Evolutionary conservation across 2,113 vertebrate species (phyloP).

Genomic region (Tetraodon nigroviridis): DNA sequence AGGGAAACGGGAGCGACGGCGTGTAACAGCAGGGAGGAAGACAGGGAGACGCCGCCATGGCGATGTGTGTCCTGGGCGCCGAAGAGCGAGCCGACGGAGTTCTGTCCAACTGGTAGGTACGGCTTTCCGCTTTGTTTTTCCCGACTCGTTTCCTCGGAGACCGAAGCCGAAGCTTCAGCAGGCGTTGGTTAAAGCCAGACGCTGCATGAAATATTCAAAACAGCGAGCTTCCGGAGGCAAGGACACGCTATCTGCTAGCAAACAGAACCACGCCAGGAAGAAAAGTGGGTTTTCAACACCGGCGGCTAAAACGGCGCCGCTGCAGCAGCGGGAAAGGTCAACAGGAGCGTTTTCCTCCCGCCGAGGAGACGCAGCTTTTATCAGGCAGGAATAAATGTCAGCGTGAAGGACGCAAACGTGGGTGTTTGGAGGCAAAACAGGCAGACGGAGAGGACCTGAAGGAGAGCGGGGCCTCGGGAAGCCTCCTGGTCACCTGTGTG

Average conservation of each 20-base stretch:
- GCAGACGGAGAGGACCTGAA: no score
- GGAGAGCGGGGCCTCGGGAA: no score
- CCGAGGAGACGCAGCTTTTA: background rate
- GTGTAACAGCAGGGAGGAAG: conserved; percentile 51
- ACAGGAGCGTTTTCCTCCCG: background rate
- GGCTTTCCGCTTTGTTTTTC: conserved; percentile 12
- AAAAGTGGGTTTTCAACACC: conserved; percentile 10
- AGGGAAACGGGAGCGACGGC: conserved; percentile 47
- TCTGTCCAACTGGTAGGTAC: no score
- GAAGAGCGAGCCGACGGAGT: background rate
- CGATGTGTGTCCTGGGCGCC: conserved; percentile 36
- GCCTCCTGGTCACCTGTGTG: background rate
- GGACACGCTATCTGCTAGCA: conserved; percentile 23
- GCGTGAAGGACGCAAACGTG: background rate
- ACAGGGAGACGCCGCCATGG: conserved; percentile 31
- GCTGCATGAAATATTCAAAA: conserved; percentile 56
- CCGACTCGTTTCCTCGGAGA: conserved; percentile 27
- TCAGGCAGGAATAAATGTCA: background rate
- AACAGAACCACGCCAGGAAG: no score
- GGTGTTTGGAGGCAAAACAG: background rate
- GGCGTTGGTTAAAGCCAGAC: conserved; percentile 47
- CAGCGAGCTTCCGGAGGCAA: conserved; percentile 25
- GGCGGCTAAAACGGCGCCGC: background rate
- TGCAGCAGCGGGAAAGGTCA: background rate
- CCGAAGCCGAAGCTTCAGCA: conserved; percentile 36